A percentile compares a stretch with the other conserved stretches of the same genome.
phyloP scores from a whole-genome alignment of 2,113 vertebrate genomes.

The Speoplatyrhinus poulsoni region DNA sequence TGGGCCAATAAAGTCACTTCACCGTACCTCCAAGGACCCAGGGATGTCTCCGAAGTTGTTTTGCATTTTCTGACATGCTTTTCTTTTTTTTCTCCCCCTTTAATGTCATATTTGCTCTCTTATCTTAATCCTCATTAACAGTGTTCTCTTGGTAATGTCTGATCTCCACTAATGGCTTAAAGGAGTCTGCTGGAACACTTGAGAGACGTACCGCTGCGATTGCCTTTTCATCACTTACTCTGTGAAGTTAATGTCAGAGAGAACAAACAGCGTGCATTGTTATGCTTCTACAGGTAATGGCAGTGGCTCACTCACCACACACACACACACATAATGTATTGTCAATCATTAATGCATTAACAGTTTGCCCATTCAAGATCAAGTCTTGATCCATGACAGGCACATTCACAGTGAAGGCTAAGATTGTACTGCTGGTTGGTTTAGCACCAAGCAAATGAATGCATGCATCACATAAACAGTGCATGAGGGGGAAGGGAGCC shows the following conservation, averaged over 20 bases:
- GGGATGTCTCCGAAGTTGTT: constrained; percentile 33
- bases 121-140: constrained; percentile 57
- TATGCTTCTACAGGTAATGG: not conserved
- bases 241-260: constrained; percentile 25
- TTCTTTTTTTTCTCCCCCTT: not conserved
- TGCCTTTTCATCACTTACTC: constrained; percentile 9
- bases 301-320: not conserved
- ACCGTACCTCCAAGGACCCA: constrained; percentile 34
- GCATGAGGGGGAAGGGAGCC: constrained; percentile 43
- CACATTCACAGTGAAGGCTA: not conserved
- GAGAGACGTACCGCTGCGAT: constrained; percentile 12
- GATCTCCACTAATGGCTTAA: constrained; percentile 54
- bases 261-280: constrained; percentile 33
- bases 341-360: not conserved
- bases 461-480: not conserved
- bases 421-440: not conserved
- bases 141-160: constrained; percentile 28
- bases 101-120: constrained; percentile 49
- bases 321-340: not conserved
- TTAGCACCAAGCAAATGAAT: not conserved
- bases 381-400: too few species aligned
- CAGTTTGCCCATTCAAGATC: too few species aligned
- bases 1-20: constrained; percentile 53
- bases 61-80: constrained; percentile 26
- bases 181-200: constrained; percentile 34